Evolutionary conservation across 2,888 invertebrate species (phyloP), one percentile per base, ranked within the genome.

Genomic region (Metellina segmentata): DNA sequence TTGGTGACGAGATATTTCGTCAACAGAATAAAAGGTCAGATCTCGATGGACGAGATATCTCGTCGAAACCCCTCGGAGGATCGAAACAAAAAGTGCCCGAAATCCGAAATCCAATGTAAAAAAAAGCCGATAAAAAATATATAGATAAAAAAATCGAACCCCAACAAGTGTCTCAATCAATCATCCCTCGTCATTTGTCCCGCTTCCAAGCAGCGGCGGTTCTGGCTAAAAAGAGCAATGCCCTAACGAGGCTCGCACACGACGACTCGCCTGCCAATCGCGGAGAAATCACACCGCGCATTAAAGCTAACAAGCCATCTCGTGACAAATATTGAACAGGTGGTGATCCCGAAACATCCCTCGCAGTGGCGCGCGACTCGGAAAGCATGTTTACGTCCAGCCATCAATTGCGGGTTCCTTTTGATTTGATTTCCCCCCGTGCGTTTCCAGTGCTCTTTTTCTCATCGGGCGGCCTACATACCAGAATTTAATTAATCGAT

Each of bases 401-500:
- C 61, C 13, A 61, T 13, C 34, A 34, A 34, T 82, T 51, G n/a
- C 34, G 5, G 48, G 0, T n/a, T 82, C 52, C 72, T 81, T 79
- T 79, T 2, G 34, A 34, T 34, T 34, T 34, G 34, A 34, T 34
- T 34, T 34, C 61, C 52, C 19, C 19, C 77, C n/a, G n/a, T n/a
- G 52, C 51, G 77, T n/a, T 19, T 77, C 19, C 69, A 4, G 8
- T 61, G 61, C 70, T 81, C 48, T 79, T 79, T 70, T 52, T 77
- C 74, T 8, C 74, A 20, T 20, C 53, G 9, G 7, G 20, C 72
- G 72, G 61, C 81, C 81, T 69, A 61, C 81, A 72, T 82, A 71
- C 49, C 61, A 34, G 85, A n/a, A 7, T 74, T 11, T 75, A 85
- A 85, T 85, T 75, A 85, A 85, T 75, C 51, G 61, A 52, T 19